Conservation (phyloP, 1,140 invertebrate genomes). For the Gryllus bimaculatus region DNA sequence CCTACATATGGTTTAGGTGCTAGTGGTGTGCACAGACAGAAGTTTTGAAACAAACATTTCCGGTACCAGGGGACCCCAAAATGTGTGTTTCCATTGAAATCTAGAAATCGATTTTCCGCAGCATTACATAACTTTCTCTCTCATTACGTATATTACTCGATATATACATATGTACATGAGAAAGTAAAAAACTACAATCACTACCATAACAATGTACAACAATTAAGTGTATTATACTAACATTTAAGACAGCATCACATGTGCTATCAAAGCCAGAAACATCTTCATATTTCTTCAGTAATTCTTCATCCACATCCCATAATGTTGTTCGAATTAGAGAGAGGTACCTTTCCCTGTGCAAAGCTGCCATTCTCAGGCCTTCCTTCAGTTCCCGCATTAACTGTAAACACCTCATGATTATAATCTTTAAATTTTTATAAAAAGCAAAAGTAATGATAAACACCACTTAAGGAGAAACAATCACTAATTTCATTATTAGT, state of each 20-base stretch:
- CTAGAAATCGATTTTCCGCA: no score
- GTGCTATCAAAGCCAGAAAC: conserved; percentile 67
- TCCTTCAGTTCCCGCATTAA: conserved; percentile 81
- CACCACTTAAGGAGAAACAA: not conserved
- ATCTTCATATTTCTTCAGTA: conserved; percentile 43
- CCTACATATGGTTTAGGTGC: no score
- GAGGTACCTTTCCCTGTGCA: conserved; percentile 60
- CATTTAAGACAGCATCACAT: conserved; percentile 36
- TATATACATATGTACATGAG: no score
- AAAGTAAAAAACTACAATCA: not conserved
- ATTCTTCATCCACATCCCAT: conserved; percentile 40
- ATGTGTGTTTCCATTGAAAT: no score
- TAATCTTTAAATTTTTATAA: conserved; percentile 18
- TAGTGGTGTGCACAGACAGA: no score
- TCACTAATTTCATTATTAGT: no score
- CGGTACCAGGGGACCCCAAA: no score
- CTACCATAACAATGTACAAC: not conserved
- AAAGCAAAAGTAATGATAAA: not conserved
- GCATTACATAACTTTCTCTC: no score
- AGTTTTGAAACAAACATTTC: no score
- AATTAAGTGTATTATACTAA: not conserved
- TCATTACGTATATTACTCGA: no score
- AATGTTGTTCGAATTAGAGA: conserved; percentile 56
- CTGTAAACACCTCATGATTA: conserved; percentile 33
- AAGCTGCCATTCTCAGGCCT: conserved; percentile 65